A percentile compares a stretch with the other conserved stretches of the same genome.
These are phyloP conservation scores for Antidorcas marsupialis DNA, from an alignment of 2,113 vertebrate genomes.

Conservation along the genomic window DNA sequence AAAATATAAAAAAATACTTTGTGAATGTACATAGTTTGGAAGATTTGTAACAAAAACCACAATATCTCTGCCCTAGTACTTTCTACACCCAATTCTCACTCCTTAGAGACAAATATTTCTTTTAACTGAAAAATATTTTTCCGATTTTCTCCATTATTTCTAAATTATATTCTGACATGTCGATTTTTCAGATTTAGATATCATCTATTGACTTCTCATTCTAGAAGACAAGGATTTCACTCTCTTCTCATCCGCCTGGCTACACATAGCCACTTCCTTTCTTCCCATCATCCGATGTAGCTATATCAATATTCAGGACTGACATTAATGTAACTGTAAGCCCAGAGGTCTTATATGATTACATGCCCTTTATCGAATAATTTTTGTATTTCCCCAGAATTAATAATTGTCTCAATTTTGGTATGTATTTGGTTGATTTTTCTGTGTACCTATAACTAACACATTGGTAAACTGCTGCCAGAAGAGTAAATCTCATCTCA, in stretches of 20 bases:
- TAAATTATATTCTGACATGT: background rate
- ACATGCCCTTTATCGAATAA: background rate
- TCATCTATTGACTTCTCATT: background rate
- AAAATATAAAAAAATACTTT: background rate
- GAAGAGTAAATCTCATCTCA: conserved; percentile 26
- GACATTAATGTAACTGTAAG: background rate
- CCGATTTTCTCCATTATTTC: background rate
- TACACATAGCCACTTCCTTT: background rate
- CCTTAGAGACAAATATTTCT: background rate
- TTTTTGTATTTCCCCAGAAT: background rate
- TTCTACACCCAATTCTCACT: background rate
- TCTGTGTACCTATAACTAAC: conserved; percentile 4
- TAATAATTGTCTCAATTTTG: background rate
- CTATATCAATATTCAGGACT: background rate
- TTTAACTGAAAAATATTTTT: conserved; percentile 25
- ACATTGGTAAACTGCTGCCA: background rate
- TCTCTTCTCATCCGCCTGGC: background rate
- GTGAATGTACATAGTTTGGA: background rate
- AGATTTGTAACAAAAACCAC: background rate
- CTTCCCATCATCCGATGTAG: background rate
- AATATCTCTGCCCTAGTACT: background rate
- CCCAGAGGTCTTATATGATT: background rate
- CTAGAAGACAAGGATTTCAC: background rate
- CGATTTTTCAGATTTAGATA: background rate
- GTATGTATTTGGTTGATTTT: background rate